Evolutionary conservation across 2,797 vertebrate genomes (phyloP), one percentile per base, ranked within the genome.

Genomic region (Epinephelus malabaricus): DNA sequence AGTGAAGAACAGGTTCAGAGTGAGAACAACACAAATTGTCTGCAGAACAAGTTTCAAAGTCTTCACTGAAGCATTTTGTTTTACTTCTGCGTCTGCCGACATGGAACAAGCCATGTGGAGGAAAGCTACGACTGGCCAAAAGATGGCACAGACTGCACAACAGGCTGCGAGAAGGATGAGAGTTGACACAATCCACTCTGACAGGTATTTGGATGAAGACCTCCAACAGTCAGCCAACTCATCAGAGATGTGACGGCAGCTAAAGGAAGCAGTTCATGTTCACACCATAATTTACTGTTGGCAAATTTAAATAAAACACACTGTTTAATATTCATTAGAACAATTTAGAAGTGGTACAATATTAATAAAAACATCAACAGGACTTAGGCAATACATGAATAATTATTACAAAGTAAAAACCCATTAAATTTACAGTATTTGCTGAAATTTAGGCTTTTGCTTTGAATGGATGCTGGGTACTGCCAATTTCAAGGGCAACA

Each of bases 271-370:
- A 43, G 18, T 49, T 19, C 6, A 43, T 34, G 46, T 18, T 68
- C 34, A 21, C 9, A 68, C 19, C 15, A 45, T 49, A 3, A 61
- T 68, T 49, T 6, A 49, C 25, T 9, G 50, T n/a, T 62, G 19
- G 50, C 2, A 23, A 56, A 66, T 65, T 15, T 27, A 17, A 59
- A 50, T 4, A 50, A 54, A 19, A 43, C 18, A 21, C 23, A 43
- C 12, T 67, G n/a, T 72, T 76, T 34, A 43, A 78, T 70, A 83
- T 79, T 73, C 17, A 74, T 68, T 19, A 19, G 60, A 69, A n/a
- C 17, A 30, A 50, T 69, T 30, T 63, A 21, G 27, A 45, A 43
- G 50, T 53, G 62, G 25, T 68, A 5, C 74, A 63, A 76, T 55
- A 74, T 69, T 47, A 69, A 77, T 2, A 6, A 55, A 79, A 58